These are phyloP conservation scores for Diaphora mendica DNA, from an alignment of 2,888 invertebrate genomes.

Conservation along the genomic window DNA sequence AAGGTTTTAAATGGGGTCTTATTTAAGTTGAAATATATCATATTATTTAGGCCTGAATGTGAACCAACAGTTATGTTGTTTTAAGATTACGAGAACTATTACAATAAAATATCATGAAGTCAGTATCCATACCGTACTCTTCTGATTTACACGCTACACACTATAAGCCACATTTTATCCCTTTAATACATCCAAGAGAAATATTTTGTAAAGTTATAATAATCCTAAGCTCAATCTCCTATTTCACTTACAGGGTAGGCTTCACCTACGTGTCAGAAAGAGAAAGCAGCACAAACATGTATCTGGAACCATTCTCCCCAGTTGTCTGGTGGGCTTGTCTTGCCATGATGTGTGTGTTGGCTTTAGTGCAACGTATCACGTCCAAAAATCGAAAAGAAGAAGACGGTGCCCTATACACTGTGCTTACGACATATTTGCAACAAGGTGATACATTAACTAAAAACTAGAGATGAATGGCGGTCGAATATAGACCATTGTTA, in stretches of 20 bases:
- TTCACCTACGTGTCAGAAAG: slow-evolving; percentile 77
- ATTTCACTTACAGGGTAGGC: slow-evolving; percentile 63
- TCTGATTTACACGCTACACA: too few relatives aligned
- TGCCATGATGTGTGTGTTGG: slow-evolving; percentile 60
- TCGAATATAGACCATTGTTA: too few relatives aligned
- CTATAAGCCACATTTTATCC: too few relatives aligned
- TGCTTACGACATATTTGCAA: slow-evolving; percentile 74
- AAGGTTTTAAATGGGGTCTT: too few relatives aligned
- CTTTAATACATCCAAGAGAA: too few relatives aligned
- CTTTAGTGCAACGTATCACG: slow-evolving; percentile 63
- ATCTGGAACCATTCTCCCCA: slow-evolving; percentile 70
- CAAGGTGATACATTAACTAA: slow-evolving; percentile 71
- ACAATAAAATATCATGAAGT: too few relatives aligned
- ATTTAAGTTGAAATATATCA: too few relatives aligned
- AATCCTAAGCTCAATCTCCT: background rate
- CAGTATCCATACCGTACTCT: too few relatives aligned
- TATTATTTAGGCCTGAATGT: too few relatives aligned
- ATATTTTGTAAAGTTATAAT: background rate
- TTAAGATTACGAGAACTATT: too few relatives aligned
- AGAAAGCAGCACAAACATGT: slow-evolving; percentile 78
- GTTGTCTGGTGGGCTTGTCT: slow-evolving; percentile 71
- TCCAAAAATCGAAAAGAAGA: slow-evolving; percentile 63
- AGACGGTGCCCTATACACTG: slow-evolving; percentile 69
- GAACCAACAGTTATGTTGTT: too few relatives aligned
- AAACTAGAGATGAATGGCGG: too few relatives aligned